These are phyloP conservation scores for Cephus spinipes DNA, from an alignment of 2,888 invertebrate genomes.

Conservation along the genomic window DNA sequence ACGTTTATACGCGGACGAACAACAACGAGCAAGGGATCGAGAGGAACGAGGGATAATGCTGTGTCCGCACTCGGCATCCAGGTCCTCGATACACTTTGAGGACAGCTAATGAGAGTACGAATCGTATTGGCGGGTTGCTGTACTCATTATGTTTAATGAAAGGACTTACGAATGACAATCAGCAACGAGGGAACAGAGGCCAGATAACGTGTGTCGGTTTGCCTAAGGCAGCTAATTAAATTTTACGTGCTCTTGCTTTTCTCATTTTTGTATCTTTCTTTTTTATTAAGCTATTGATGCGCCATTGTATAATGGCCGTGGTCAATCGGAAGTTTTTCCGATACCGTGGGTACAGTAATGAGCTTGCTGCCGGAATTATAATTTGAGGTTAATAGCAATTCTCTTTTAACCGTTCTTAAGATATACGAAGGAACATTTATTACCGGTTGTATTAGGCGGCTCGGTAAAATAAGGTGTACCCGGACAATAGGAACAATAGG, in stretches of 20 bases:
- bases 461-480: background rate
- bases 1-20: background rate
- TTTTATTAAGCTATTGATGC: background rate
- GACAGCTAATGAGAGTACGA: background rate
- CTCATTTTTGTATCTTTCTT: background rate
- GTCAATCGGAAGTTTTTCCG: background rate
- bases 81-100: background rate
- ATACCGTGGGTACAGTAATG: background rate
- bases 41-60: background rate
- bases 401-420: background rate
- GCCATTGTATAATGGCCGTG: background rate
- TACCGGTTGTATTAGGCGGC: background rate
- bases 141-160: background rate
- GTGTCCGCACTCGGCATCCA: background rate
- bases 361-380: background rate
- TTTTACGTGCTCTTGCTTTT: background rate
- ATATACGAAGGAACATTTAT: background rate
- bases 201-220: background rate
- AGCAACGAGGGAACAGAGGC: background rate
- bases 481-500: background rate
- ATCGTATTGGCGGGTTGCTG: background rate
- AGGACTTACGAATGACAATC: background rate
- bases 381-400: background rate
- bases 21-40: background rate
- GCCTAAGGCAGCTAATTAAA: background rate